Base-by-base conservation (phyloP, 2,113 vertebrate species). In the Sinosuthora webbiana region DNA sequence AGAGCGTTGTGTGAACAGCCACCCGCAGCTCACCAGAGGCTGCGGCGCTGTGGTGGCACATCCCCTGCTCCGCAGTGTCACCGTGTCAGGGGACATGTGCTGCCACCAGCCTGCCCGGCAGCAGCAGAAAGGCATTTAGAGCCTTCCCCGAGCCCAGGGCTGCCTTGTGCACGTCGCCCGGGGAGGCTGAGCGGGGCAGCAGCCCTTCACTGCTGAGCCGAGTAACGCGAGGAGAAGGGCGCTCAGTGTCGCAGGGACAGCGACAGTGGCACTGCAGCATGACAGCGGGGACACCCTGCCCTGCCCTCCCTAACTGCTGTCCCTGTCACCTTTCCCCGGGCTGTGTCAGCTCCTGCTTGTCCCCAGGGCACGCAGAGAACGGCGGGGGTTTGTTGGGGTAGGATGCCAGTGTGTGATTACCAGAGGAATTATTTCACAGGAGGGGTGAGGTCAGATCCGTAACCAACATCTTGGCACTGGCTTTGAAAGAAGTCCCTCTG, bases 151-250 rank as follows among this genome's bases (percentile, higher is more conserved):
- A 21, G 87, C 42, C 37, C 59, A 15, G 2, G 19, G 87, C 47
- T 27, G 47, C 20, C 0, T 2, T 33, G 50, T 0, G 11, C 4
- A 0, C 9, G 1, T 28, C 1, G 3, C 57, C 4, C n/a, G 0
- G 6, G 50, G 67, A 76, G 27, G 83, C 76, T 35, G 75, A 2
- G 70, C 37, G 28, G 77, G 70, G 83, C 56, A 60, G 81, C 35
- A 74, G 84, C 50, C 23, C 65, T 17, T 91, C 62, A 16, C 17
- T 6, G 2, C 89, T 6, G 1, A 59, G 59, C 44, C 4, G 5
- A 23, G 67, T 31, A 18, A 73, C n/a, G 33, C 1, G 37, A n/a
- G 22, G 50, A 33, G 92, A 90, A 88, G 88, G 67, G 55, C 47
- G 6, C 63, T 44, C 60, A 7, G 62, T 0, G 17, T 25, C 33